Evolutionary conservation across 2,113 vertebrate genomes (phyloP), one percentile per base, ranked within the genome.

Genomic region (Corythaeola cristata): DNA sequence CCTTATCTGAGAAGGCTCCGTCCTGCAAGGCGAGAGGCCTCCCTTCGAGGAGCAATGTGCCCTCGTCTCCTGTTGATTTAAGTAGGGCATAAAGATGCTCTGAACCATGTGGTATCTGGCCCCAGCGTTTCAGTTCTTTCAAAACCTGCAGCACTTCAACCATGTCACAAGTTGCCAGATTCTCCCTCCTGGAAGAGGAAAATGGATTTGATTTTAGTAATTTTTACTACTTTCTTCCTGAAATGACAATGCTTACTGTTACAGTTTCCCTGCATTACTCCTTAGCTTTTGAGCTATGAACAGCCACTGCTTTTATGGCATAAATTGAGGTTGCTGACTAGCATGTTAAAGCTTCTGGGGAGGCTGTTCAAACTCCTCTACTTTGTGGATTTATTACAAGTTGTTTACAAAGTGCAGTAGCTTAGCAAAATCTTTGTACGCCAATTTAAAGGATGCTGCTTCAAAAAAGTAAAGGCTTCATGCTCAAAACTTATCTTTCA

Each of bases 121-220:
- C 44, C 37, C 15, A 44, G 1, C 71, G 3, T 37, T 60, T 81
- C 23, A 49, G 23, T 66, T 89, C 84, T 93, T 93, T 89, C 33
- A 78, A 81, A 91, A 58, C 32, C 49, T 53, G 12, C 41, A 56
- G 37, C 12, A 5, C 49, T 75, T 84, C 49, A 59, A 8, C 76
- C 9, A 2, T 22, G 59, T 55, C 39, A 60, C 45, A 56, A 5
- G 18, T 75, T 86, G 50, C 33, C 7, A 6, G 30, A 30, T 67
- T 68, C 22, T 81, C 17, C 17, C n/a, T 85, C 21, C 45, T 52
- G 79, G 44, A 86, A 47, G 52, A 80, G 47, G 41, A 44, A 44
- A 78, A 41, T 56, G 27, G 8, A n/a, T 93, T 95, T 88, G 75
- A 93, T 95, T 96, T 93, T 81, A 81, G 64, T 60, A 12, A 77